A percentile compares a stretch with the other conserved stretches of the same genome.
Evolutionary conservation across 2,888 invertebrate genomes (phyloP).

Genomic region (Scaptomyza parva): DNA sequence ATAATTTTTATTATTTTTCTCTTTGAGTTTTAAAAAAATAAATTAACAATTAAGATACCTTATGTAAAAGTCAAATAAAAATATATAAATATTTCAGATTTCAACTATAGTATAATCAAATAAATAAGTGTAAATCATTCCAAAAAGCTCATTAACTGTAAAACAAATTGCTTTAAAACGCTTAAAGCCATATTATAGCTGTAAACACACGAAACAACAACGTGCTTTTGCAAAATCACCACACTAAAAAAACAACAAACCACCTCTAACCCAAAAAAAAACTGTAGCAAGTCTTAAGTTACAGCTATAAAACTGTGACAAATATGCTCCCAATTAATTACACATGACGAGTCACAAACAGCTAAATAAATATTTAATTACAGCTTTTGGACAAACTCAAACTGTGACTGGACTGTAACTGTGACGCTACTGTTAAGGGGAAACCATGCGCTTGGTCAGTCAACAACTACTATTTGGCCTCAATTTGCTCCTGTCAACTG

Average conservation of each 20-base stretch:
- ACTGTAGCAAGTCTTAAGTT: constrained; percentile 6
- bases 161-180: constrained; percentile 2
- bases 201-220: constrained; percentile 1
- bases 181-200: constrained; percentile 3
- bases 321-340: constrained; percentile 16
- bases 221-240: constrained; percentile 29
- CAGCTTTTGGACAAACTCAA: constrained; percentile 7
- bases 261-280: constrained; percentile 3
- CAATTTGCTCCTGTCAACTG: constrained; percentile 59
- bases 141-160: background rate
- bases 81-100: too few relatives aligned
- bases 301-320: constrained; percentile 33
- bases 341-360: constrained; percentile 26
- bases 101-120: too few relatives aligned
- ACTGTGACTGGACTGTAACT: constrained; percentile 1
- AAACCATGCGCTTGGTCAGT: constrained; percentile 35
- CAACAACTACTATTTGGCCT: constrained; percentile 43
- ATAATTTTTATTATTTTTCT: too few relatives aligned
- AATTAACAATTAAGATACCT: too few relatives aligned
- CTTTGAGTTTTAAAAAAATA: too few relatives aligned
- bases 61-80: too few relatives aligned
- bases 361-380: constrained; percentile 8
- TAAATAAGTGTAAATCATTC: background rate
- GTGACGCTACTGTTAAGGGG: background rate
- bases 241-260: constrained; percentile 11